These are phyloP conservation scores for Clivina fossor DNA, from an alignment of 2,888 invertebrate genomes.

Conservation along the genomic window DNA sequence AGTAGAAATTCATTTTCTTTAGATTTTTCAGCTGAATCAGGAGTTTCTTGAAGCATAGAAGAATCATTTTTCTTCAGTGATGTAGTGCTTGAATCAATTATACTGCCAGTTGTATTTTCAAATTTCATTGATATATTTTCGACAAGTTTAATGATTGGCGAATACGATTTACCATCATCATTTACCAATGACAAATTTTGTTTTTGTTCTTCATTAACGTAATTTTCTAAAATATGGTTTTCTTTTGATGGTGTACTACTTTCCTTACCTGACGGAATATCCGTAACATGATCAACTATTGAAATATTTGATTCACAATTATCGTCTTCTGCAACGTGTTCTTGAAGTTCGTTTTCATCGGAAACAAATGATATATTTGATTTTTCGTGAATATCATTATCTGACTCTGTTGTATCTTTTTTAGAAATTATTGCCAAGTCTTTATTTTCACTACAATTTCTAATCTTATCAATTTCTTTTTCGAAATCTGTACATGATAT, in stretches of 20 bases:
- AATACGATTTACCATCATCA: slow-evolving; percentile 28
- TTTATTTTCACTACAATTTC: neutral
- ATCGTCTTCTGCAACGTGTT: neutral
- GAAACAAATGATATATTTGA: slow-evolving; percentile 22
- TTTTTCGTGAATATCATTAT: slow-evolving; percentile 8
- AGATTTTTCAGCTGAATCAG: neutral
- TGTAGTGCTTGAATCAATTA: neutral
- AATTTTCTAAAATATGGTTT: neutral
- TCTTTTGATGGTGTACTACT: neutral
- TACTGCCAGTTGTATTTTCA: neutral
- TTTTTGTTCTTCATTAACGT: neutral
- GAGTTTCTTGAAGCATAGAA: too few species aligned
- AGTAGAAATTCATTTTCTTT: neutral
- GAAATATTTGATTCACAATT: slow-evolving; percentile 10
- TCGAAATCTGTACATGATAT: neutral
- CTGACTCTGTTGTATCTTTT: slow-evolving; percentile 1
- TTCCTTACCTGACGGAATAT: neutral
- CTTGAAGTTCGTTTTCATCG: neutral
- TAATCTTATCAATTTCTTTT: neutral
- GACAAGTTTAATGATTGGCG: slow-evolving; percentile 2
- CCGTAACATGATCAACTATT: neutral
- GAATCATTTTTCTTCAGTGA: neutral
- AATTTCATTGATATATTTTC: slow-evolving; percentile 9
- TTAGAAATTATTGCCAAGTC: slow-evolving; percentile 13
- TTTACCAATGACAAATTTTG: slow-evolving; percentile 23